Conservation (phyloP, 2,113 vertebrate species). For the Hippopotamus amphibius region DNA sequence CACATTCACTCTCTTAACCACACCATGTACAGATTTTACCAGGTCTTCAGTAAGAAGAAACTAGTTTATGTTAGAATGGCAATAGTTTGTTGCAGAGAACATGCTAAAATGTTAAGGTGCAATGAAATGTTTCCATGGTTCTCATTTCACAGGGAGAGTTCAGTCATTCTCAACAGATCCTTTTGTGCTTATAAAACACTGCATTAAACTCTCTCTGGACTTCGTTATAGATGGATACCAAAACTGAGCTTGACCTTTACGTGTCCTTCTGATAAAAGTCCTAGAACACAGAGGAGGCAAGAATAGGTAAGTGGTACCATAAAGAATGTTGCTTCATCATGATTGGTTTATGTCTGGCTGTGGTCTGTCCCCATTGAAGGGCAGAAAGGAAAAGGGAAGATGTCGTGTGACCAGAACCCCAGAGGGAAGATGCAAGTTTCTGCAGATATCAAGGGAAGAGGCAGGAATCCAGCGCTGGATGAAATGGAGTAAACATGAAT, state of each 20-base stretch:
- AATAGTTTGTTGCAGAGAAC: not conserved
- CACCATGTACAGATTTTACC: not conserved
- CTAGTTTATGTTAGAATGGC: not conserved
- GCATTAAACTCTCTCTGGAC: not conserved
- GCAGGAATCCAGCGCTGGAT: not conserved
- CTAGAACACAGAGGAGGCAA: not conserved
- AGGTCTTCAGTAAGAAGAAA: not conserved
- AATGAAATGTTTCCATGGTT: rapidly evolving
- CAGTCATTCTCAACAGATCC: not conserved
- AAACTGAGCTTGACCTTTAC: not conserved
- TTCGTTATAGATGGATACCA: not conserved
- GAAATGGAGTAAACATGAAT: not conserved
- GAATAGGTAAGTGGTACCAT: no score
- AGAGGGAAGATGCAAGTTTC: not conserved
- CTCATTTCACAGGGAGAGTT: not conserved
- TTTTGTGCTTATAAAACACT: not conserved
- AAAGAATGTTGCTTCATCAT: rapidly evolving
- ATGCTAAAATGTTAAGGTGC: no score
- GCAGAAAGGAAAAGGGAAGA: not conserved
- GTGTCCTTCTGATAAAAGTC: not conserved
- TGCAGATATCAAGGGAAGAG: not conserved
- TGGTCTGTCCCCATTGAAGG: not conserved
- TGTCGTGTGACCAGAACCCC: no score
- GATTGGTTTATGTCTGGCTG: not conserved
- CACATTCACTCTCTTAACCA: not conserved